phyloP scores from a whole-genome alignment of 2,113 vertebrate species.

The Etia nguti region DNA sequence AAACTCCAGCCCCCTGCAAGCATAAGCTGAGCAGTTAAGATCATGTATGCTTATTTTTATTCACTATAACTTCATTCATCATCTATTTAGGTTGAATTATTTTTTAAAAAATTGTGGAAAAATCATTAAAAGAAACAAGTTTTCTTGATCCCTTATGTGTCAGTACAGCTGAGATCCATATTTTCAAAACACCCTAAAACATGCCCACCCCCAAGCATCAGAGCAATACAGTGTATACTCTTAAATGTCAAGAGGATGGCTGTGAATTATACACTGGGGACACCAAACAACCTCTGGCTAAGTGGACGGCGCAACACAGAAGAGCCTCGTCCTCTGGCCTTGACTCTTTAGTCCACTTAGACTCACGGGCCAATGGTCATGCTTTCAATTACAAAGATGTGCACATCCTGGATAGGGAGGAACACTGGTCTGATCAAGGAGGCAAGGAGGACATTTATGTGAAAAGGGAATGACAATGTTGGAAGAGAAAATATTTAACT shows the following conservation, averaged over 20 bases:
- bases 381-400: not conserved
- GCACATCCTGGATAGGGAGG: not conserved
- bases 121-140: not conserved
- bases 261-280: not conserved
- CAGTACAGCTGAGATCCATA: not conserved
- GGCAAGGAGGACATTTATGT: not conserved
- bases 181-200: not conserved
- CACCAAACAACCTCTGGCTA: not conserved
- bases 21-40: not conserved
- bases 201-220: not conserved
- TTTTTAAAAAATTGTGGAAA: not conserved
- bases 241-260: not conserved
- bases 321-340: not conserved
- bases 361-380: not conserved
- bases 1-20: not conserved
- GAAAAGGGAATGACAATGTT: not conserved
- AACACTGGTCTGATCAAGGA: not conserved
- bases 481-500: not conserved
- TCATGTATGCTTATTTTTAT: not conserved
- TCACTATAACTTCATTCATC: not conserved
- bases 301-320: not conserved
- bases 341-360: not conserved
- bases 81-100: not conserved
- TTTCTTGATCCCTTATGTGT: not conserved
- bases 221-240: not conserved